Conservation (phyloP, 2,888 invertebrate genomes). For the Lepas anatifera region DNA sequence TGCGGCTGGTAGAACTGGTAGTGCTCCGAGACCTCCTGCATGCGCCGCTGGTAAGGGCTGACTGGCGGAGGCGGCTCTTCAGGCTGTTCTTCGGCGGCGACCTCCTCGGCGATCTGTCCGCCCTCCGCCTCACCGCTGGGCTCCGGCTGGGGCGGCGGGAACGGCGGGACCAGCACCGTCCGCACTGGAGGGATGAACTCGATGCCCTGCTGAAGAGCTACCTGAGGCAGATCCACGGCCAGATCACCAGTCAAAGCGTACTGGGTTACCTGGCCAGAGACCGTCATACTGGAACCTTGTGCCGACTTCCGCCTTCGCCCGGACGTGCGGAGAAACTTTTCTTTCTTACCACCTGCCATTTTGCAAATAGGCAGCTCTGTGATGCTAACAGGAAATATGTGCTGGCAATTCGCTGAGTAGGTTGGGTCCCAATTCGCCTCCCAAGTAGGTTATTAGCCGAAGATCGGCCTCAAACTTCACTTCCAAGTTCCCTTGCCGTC, state of each 20-base stretch:
- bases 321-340: not conserved
- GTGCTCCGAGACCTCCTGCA: not conserved
- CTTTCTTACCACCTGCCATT: not conserved
- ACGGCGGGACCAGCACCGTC: not conserved
- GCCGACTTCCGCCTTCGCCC: not conserved
- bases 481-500: too few relatives aligned
- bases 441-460: too few relatives aligned
- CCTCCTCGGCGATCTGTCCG: not conserved
- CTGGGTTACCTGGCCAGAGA: not conserved
- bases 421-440: too few relatives aligned
- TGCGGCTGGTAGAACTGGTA: slow-evolving; percentile 6
- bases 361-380: too few relatives aligned
- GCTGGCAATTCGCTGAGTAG: too few relatives aligned
- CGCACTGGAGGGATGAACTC: not conserved
- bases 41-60: not conserved
- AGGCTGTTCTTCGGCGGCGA: not conserved
- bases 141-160: not conserved
- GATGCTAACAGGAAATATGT: too few relatives aligned
- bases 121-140: not conserved
- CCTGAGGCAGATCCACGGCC: not conserved
- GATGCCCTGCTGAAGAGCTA: not conserved
- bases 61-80: not conserved
- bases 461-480: too few relatives aligned
- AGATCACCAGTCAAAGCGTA: not conserved
- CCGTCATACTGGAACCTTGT: not conserved